Evolutionary conservation across 2,113 vertebrate species (phyloP), one percentile per base, ranked within the genome.

Genomic region (Furnarius figulus): DNA sequence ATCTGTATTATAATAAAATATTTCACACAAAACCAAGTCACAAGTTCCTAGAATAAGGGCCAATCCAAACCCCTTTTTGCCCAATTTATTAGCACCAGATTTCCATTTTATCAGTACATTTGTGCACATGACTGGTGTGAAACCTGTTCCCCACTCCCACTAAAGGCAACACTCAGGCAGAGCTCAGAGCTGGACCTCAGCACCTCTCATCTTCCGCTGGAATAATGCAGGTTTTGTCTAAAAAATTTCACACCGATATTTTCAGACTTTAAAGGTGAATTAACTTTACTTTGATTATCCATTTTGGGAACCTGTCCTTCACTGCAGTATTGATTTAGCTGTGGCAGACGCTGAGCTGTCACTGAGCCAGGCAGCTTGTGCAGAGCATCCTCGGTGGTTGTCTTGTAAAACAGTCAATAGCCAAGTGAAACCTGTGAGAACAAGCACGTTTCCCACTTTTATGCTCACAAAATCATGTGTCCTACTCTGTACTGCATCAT

Each of bases 311-410:
- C 40, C 80, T 75, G 73, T 77, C 94, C 84, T 79, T 87, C 89
- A 79, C 53, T 2, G 5, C 58, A 40, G 23, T 42, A 91, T 85
- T 72, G 81, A 95, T 87, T 94, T 79, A 82, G 78, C 74, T 58
- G 61, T 77, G 78, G 79, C 87, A 94, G 93, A 93, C 86, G 95
- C 87, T 91, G 85, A 94, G 86, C 90, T 95, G 87, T 87, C 93
- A 87, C 39, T 2, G 28, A 82, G 63, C 59, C 87, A 74, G 87
- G 90, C 79, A 52, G 75, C 75, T 90, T 67, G 91, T 80, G 85
- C 63, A 77, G 86, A 90, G 80, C 76, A 77, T 92, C 73, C 44
- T 88, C 5, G 7, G 61, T 10, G 52, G 14, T 1, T 56, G 66
- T 20, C 63, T 50, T 50, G 55, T 88, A 63, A 47, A 89, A 30